Evolutionary conservation across 2,113 vertebrate genomes (phyloP).

Genomic region (Channa argus): DNA sequence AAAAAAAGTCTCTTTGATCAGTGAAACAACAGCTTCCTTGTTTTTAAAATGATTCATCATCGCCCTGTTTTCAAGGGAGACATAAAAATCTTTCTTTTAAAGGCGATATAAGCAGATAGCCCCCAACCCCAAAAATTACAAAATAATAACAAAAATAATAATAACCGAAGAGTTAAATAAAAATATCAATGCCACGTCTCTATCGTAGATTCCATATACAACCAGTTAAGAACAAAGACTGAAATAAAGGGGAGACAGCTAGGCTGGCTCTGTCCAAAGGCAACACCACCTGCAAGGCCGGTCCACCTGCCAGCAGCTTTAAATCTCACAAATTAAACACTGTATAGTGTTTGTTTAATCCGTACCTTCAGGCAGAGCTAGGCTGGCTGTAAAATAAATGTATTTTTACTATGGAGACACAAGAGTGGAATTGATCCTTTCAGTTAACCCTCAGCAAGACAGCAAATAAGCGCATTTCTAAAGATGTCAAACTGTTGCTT

Average conservation of each 20-base stretch:
- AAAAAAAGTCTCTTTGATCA: constrained; percentile 15
- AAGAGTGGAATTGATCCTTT: not conserved
- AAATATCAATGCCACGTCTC: not conserved
- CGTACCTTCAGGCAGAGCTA: not conserved
- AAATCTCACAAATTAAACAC: not conserved
- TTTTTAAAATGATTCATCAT: constrained; percentile 15
- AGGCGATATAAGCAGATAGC: too few species aligned
- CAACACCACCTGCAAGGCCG: not conserved
- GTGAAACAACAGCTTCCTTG: constrained; percentile 10
- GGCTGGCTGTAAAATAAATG: not conserved
- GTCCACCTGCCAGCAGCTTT: not conserved
- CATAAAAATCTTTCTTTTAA: constrained; percentile 1
- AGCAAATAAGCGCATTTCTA: not conserved
- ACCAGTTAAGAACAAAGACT: not conserved
- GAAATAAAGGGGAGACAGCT: not conserved
- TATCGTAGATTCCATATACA: not conserved
- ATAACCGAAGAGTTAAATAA: not conserved
- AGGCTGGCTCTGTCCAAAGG: not conserved
- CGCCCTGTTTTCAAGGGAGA: not conserved
- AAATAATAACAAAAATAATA: too few species aligned
- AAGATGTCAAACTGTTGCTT: not conserved
- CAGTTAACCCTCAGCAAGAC: not conserved
- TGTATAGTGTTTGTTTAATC: not conserved
- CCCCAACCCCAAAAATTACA: too few species aligned
- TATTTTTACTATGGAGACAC: not conserved